phyloP scores from a whole-genome alignment of 2,113 vertebrate genomes.

The Melanotaenia duboulayi region DNA sequence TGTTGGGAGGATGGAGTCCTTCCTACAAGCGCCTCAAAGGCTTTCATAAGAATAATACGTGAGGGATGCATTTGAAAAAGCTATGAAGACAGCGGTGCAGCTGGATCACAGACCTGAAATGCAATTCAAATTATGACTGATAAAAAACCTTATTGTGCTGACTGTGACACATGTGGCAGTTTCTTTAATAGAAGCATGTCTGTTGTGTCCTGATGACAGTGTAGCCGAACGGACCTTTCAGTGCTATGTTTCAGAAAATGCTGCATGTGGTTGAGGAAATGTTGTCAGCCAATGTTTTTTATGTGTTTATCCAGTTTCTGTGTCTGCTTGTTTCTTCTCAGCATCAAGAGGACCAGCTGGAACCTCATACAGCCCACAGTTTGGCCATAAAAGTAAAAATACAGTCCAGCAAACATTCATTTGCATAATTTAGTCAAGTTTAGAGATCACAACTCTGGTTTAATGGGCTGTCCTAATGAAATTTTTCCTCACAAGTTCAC shows the following conservation, averaged over 20 bases:
- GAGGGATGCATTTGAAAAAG: background rate
- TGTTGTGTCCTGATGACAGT: constrained; percentile 15
- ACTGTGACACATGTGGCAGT: background rate
- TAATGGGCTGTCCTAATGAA: background rate
- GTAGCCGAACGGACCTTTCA: constrained; percentile 1
- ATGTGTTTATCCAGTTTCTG: background rate
- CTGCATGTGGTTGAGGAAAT: background rate
- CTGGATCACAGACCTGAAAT: constrained; percentile 17
- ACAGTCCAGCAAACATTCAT: background rate
- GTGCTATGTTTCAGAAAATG: background rate
- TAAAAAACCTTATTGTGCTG: background rate
- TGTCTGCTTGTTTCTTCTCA: background rate
- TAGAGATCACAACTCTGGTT: background rate
- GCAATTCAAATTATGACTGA: constrained; percentile 20
- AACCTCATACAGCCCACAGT: background rate
- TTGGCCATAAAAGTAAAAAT: background rate
- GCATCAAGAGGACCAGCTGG: background rate
- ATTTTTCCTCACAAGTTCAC: background rate
- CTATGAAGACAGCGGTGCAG: constrained; percentile 1
- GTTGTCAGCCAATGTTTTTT: background rate
- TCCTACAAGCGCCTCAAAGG: background rate
- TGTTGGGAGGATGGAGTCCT: constrained; percentile 10
- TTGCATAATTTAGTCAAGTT: background rate
- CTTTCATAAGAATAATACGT: constrained; percentile 20
- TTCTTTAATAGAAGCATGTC: constrained; percentile 1